These are phyloP conservation scores for Polylopha cassiicola DNA, from an alignment of 2,888 invertebrate species.

Conservation along the genomic window DNA sequence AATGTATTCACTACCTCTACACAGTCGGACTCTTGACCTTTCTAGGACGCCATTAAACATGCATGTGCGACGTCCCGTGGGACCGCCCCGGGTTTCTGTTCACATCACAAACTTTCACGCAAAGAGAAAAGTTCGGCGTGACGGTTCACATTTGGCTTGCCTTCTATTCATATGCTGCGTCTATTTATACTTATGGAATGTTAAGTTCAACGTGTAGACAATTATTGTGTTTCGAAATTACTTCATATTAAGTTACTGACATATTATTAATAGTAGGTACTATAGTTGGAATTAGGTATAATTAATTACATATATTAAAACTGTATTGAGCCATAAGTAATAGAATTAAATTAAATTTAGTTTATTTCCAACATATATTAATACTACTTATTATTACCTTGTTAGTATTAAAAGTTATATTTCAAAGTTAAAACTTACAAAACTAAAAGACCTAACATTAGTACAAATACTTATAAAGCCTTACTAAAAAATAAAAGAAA, in stretches of 20 bases:
- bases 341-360: no score
- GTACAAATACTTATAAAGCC: no score
- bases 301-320: no score
- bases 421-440: not conserved
- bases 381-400: not conserved
- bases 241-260: no score
- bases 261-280: no score
- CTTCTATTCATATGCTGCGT: slow-evolving; percentile 44
- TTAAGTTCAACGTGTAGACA: slow-evolving; percentile 42
- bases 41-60: slow-evolving; percentile 72
- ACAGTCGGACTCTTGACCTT: slow-evolving; percentile 70
- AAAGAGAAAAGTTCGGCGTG: slow-evolving; percentile 67
- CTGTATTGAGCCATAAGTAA: no score
- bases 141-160: slow-evolving; percentile 59
- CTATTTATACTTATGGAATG: slow-evolving; percentile 20
- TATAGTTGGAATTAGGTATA: no score
- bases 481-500: no score
- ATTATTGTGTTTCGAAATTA: slow-evolving; percentile 35
- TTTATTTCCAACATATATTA: no score
- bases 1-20: slow-evolving; percentile 68
- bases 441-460: no score
- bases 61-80: slow-evolving; percentile 62
- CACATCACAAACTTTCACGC: slow-evolving; percentile 64
- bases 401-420: slow-evolving; percentile 1
- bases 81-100: slow-evolving; percentile 58